These are phyloP conservation scores for Oreochromis aureus DNA, from an alignment of 2,113 vertebrate species.

Conservation along the genomic window DNA sequence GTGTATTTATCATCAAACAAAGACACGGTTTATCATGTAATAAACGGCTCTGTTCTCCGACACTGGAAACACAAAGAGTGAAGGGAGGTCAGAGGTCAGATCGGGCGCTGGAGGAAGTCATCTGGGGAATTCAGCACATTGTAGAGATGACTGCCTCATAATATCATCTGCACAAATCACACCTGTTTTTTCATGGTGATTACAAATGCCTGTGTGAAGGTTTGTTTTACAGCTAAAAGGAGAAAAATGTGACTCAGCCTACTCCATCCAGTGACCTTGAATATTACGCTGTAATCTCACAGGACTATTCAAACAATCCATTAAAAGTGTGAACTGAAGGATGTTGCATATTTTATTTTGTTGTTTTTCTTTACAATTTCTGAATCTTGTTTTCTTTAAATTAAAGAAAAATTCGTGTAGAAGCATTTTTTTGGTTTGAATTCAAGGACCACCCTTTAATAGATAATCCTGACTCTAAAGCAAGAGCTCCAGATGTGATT, in stretches of 20 bases:
- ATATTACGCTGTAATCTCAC: background rate
- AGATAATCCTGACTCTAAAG: background rate
- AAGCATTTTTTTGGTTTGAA: background rate
- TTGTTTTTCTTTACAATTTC: background rate
- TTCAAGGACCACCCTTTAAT: background rate
- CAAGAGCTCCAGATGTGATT: background rate
- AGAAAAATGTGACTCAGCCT: background rate
- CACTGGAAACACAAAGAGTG: background rate
- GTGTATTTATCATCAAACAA: conserved; percentile 51
- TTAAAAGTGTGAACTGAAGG: background rate
- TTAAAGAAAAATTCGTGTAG: background rate
- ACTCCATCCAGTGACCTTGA: background rate
- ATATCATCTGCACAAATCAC: background rate
- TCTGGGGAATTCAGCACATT: background rate
- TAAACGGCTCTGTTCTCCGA: conserved; percentile 21
- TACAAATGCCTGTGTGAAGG: background rate
- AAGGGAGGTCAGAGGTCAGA: background rate
- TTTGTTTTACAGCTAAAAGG: background rate
- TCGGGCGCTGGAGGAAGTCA: background rate
- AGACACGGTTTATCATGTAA: conserved; percentile 41
- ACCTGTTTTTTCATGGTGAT: background rate
- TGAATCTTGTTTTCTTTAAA: background rate
- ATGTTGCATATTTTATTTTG: background rate
- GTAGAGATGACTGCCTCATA: background rate
- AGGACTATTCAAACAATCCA: background rate